phyloP scores from a whole-genome alignment of 1,140 invertebrate genomes.

The Brachionus rotundiformis region DNA sequence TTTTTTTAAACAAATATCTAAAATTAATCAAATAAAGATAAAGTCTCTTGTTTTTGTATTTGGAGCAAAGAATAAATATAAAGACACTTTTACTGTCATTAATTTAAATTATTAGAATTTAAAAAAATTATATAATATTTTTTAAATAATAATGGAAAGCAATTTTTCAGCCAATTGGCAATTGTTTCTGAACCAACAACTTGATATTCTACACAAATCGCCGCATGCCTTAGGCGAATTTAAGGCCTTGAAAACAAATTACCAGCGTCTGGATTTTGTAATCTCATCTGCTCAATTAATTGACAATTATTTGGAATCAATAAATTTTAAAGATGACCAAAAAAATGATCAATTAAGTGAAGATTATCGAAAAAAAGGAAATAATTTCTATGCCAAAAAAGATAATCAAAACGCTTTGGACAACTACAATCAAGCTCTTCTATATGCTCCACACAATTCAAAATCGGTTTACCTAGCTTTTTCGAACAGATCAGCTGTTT shows the following conservation, averaged over 20 bases:
- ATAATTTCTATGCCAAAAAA: neutral
- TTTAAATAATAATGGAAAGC: neutral
- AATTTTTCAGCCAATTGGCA: neutral
- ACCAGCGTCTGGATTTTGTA: neutral
- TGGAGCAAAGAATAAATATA: no score
- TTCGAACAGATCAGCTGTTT: constrained; percentile 40
- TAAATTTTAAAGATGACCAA: neutral
- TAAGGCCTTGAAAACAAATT: constrained; percentile 25
- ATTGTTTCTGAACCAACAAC: neutral
- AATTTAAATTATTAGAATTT: neutral
- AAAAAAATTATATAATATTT: neutral
- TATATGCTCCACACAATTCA: neutral
- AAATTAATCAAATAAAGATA: no score
- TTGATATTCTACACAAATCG: neutral
- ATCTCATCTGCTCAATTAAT: neutral
- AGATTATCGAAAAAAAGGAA: neutral
- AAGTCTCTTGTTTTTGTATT: no score
- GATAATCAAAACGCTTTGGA: neutral
- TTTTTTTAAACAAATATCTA: no score
- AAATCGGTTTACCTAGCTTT: neutral
- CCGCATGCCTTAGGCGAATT: neutral
- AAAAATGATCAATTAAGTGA: neutral
- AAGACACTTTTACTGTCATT: neutral
- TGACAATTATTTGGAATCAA: neutral
- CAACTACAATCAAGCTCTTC: neutral